Evolutionary conservation across 1,140 invertebrate genomes (phyloP).

Genomic region (Dolichoris vasculosae): DNA sequence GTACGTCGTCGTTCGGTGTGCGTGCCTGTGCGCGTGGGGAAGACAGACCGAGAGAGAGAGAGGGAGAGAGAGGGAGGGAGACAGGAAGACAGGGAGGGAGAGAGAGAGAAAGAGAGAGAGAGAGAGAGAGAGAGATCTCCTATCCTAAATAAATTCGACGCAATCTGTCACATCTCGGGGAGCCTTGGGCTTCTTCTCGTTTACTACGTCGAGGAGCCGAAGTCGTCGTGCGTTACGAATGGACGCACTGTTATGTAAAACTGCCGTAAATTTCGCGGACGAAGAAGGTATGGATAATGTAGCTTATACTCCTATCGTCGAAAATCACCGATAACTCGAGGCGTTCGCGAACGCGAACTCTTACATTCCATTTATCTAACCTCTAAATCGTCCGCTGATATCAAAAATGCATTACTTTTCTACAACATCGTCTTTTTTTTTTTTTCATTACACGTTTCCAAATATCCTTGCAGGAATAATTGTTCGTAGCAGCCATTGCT

Average conservation of each 20-base stretch:
- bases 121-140: background rate
- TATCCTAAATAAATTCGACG: background rate
- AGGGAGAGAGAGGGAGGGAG: background rate
- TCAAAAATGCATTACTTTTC: background rate
- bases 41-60: background rate
- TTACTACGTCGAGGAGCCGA: background rate
- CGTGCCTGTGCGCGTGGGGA: background rate
- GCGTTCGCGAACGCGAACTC: too few species aligned
- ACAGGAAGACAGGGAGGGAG: background rate
- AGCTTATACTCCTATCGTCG: background rate
- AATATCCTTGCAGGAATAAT: background rate
- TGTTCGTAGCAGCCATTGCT: background rate
- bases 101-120: too few species aligned
- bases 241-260: background rate
- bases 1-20: background rate
- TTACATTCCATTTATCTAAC: conserved; percentile 42
- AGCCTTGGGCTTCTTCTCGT: background rate
- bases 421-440: background rate
- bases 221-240: background rate
- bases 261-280: background rate
- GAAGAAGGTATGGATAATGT: background rate
- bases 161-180: background rate
- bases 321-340: background rate
- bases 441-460: background rate
- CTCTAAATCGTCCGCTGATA: background rate